Percentiles rank a stretch among this genome's conserved stretches.
Conservation (phyloP, 2,888 invertebrate genomes). For the Nemurella pictetii region DNA sequence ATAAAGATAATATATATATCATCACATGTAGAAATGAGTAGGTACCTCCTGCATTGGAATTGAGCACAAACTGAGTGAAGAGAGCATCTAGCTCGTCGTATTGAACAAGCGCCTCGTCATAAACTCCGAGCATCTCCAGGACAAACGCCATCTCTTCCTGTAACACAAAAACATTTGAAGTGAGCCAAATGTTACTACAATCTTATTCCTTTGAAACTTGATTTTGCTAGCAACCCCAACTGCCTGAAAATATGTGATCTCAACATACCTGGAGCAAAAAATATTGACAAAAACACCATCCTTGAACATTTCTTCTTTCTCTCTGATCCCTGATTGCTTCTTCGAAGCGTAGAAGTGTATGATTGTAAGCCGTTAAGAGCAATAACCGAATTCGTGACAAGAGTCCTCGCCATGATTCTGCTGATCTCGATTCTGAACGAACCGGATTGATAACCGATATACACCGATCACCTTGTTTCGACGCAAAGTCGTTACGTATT, state of each 20-base stretch:
- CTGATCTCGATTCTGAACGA: constrained; percentile 83
- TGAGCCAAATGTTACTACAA: no score
- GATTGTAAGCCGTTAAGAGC: constrained; percentile 83
- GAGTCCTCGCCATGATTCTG: constrained; percentile 87
- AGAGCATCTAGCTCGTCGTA: constrained; percentile 97
- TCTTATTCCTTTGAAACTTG: no score
- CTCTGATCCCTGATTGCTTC: constrained; percentile 87
- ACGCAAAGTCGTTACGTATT: constrained; percentile 90
- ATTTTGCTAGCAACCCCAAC: not conserved
- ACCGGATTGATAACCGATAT: constrained; percentile 89
- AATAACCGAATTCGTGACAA: constrained; percentile 81
- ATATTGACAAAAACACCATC: constrained; percentile 94
- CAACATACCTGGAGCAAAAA: constrained; percentile 79
- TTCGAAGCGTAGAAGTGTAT: constrained; percentile 82
- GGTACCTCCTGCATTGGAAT: constrained; percentile 79
- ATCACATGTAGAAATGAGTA: not conserved
- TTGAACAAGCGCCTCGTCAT: constrained; percentile 93
- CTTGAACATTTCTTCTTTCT: constrained; percentile 84
- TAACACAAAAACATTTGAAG: no score
- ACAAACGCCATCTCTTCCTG: constrained; percentile 95
- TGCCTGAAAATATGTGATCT: not conserved
- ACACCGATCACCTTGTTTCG: constrained; percentile 82
- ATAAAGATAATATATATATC: no score
- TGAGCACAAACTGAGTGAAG: constrained; percentile 94
- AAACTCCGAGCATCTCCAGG: constrained; percentile 89